These are phyloP conservation scores for Microcebus lehilahytsara DNA, from an alignment of 2,113 vertebrate species.

Conservation along the genomic window DNA sequence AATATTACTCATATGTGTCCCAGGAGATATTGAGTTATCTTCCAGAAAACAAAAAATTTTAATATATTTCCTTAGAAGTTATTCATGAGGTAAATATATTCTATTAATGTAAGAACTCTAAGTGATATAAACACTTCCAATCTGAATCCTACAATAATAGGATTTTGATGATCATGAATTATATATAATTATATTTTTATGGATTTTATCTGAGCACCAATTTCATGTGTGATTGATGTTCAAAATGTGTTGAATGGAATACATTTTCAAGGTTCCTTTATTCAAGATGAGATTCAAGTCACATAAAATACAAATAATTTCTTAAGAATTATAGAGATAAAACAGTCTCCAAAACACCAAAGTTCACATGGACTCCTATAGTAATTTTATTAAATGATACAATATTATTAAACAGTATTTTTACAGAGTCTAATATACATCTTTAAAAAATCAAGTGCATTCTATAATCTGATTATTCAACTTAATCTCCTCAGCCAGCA, in stretches of 20 bases:
- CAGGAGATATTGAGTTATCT: background rate
- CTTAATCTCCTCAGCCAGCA: background rate
- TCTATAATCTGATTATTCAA: background rate
- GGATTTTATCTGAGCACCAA: slow-evolving; percentile 40
- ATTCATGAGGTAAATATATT: slow-evolving; percentile 33
- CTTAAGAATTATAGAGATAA: slow-evolving; percentile 66
- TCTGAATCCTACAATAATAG: background rate
- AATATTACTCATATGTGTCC: background rate
- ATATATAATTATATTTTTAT: slow-evolving; percentile 20
- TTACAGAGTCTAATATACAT: background rate
- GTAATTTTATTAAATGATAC: background rate
- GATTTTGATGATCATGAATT: background rate
- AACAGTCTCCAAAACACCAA: background rate
- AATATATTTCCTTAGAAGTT: slow-evolving; percentile 11
- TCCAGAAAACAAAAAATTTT: background rate
- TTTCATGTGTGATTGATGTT: slow-evolving; percentile 65
- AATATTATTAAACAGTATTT: slow-evolving; percentile 39
- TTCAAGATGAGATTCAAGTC: slow-evolving; percentile 62
- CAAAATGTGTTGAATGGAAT: slow-evolving; percentile 63
- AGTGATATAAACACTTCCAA: slow-evolving; percentile 30
- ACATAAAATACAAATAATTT: slow-evolving; percentile 63
- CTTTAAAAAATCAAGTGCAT: background rate
- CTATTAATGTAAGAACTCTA: slow-evolving; percentile 39
- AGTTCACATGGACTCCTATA: background rate
- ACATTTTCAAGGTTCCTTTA: slow-evolving; percentile 70